Percentiles rank a stretch among this genome's conserved stretches.
These are phyloP conservation scores for Chaitophorus viminalis DNA, from an alignment of 2,888 invertebrate genomes.

Conservation along the genomic window DNA sequence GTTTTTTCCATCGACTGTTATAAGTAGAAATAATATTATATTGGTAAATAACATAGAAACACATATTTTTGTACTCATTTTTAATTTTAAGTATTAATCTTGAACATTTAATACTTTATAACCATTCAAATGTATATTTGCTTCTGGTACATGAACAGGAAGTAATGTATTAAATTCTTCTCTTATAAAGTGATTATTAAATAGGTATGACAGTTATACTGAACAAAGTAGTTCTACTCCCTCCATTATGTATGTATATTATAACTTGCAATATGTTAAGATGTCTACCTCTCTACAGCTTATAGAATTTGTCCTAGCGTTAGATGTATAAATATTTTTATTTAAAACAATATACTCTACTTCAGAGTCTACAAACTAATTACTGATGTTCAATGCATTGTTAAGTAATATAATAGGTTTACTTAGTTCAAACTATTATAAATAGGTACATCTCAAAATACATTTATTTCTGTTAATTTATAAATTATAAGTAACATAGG, in stretches of 20 bases:
- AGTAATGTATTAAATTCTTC: constrained; percentile 42
- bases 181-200: constrained; percentile 30
- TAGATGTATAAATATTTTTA: too few species aligned
- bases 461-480: too few species aligned
- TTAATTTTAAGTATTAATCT: background rate
- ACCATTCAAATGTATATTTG: constrained; percentile 1
- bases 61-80: constrained; percentile 38
- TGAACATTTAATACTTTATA: constrained; percentile 14
- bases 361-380: too few species aligned
- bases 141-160: constrained; percentile 29
- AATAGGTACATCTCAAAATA: too few species aligned
- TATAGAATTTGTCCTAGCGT: too few species aligned
- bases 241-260: background rate
- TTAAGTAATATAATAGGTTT: too few species aligned
- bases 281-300: background rate
- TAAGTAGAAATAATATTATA: background rate
- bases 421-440: too few species aligned
- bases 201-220: background rate
- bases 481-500: too few species aligned
- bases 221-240: constrained; percentile 30
- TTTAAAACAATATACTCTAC: too few species aligned
- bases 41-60: constrained; percentile 30
- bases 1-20: constrained; percentile 19
- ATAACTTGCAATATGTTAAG: background rate
- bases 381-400: too few species aligned